phyloP scores from a whole-genome alignment of 1,140 invertebrate species.

The Lasaia peninsularis region DNA sequence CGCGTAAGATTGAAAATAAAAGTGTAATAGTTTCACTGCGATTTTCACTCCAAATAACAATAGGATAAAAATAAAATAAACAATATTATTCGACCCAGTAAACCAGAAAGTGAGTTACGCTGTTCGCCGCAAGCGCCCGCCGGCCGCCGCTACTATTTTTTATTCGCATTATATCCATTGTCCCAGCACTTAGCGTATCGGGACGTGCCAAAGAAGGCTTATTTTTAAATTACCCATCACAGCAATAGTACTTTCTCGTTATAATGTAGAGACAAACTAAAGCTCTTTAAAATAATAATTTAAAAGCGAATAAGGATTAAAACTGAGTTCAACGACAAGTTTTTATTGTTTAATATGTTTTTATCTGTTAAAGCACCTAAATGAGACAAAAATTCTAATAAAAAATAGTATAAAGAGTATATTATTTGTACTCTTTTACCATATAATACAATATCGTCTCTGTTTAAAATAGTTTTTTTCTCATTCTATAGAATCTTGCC shows the following conservation, averaged over 20 bases:
- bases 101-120: conserved; percentile 49
- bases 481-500: too few relatives aligned
- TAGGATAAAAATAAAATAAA: conserved; percentile 50
- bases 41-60: conserved; percentile 51
- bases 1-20: background rate
- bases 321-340: too few relatives aligned
- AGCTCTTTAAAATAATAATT: too few relatives aligned
- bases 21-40: conserved; percentile 43
- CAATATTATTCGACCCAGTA: conserved; percentile 62
- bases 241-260: conserved; percentile 13
- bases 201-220: conserved; percentile 21
- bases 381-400: too few relatives aligned
- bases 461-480: too few relatives aligned
- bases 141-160: conserved; percentile 50
- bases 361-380: too few relatives aligned
- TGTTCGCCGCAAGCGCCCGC: conserved; percentile 29
- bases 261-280: conserved; percentile 13
- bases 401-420: too few relatives aligned
- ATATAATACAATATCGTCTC: too few relatives aligned
- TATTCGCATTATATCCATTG: conserved; percentile 39
- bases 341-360: too few relatives aligned
- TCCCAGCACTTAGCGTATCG: conserved; percentile 21
- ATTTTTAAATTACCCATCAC: conserved; percentile 12
- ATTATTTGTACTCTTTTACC: too few relatives aligned
- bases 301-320: too few relatives aligned